phyloP scores from a whole-genome alignment of 1,140 invertebrate genomes.

The Stenopsyche tienmushanensis region DNA sequence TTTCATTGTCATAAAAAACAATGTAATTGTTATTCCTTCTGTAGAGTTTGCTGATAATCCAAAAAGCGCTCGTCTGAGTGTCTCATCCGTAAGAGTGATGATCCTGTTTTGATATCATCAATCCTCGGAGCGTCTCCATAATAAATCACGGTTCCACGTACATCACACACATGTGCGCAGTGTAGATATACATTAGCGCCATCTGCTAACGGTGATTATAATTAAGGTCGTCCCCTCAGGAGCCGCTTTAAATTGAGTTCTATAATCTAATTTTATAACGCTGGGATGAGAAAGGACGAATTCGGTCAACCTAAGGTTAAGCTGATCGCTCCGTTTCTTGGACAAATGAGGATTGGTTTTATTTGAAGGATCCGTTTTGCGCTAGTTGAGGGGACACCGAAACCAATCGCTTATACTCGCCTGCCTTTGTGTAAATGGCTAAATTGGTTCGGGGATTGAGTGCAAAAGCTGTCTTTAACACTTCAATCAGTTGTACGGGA shows the following conservation, averaged over 20 bases:
- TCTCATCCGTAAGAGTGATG: slow-evolving; percentile 2
- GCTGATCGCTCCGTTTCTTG: too few species aligned
- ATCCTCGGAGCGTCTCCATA: background rate
- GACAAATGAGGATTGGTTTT: background rate
- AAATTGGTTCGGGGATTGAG: too few species aligned
- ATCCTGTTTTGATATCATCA: slow-evolving; percentile 2
- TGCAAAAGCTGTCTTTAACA: too few species aligned
- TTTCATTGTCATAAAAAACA: too few species aligned
- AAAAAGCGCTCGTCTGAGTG: background rate
- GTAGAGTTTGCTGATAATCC: background rate
- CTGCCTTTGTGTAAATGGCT: too few species aligned
- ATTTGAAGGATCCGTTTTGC: background rate
- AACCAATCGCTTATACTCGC: too few species aligned
- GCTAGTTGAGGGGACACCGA: too few species aligned
- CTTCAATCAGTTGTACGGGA: too few species aligned
- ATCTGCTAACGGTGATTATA: background rate
- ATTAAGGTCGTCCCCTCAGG: background rate
- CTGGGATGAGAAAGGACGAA: background rate
- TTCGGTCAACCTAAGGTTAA: background rate
- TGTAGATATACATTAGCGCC: background rate
- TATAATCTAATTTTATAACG: background rate
- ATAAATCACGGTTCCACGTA: background rate
- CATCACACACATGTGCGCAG: too few species aligned
- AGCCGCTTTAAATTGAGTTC: background rate
- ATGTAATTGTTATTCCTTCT: too few species aligned